phyloP scores from a whole-genome alignment of 1,140 invertebrate genomes.

The Apocrypta bakeri region DNA sequence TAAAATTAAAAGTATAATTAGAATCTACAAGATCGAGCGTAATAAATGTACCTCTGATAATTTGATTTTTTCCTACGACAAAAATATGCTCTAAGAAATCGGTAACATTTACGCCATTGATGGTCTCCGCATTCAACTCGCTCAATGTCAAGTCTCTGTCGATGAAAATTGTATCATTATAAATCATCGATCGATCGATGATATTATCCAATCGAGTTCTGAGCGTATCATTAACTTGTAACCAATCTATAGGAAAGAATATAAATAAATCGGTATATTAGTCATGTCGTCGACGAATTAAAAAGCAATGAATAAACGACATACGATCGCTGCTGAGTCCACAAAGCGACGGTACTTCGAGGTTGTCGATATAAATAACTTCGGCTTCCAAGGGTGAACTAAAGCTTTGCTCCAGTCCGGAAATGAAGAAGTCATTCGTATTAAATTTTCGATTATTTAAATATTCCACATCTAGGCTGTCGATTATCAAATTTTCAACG shows the following conservation, averaged over 20 bases:
- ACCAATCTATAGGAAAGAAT: slow-evolving; percentile 58
- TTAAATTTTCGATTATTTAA: slow-evolving; percentile 50
- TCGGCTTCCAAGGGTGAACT: slow-evolving; percentile 22
- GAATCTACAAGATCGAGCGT: too few relatives aligned
- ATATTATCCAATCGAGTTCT: slow-evolving; percentile 32
- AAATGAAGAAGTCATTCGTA: slow-evolving; percentile 3
- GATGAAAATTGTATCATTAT: slow-evolving; percentile 54
- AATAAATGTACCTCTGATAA: slow-evolving; percentile 60
- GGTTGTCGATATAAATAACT: slow-evolving; percentile 48
- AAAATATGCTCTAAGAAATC: slow-evolving; percentile 56
- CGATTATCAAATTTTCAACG: slow-evolving; percentile 52
- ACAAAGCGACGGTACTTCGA: slow-evolving; percentile 59
- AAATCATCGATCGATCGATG: slow-evolving; percentile 34
- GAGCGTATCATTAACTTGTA: slow-evolving; percentile 40
- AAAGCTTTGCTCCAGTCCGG: slow-evolving; percentile 35
- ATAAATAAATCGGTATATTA: neutral
- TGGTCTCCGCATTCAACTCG: slow-evolving; percentile 42
- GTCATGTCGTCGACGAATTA: neutral
- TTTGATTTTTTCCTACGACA: slow-evolving; percentile 53
- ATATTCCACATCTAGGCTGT: slow-evolving; percentile 50
- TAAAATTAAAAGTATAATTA: neutral
- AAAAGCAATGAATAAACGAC: neutral
- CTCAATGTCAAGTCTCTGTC: slow-evolving; percentile 48
- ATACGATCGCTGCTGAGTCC: slow-evolving; percentile 55
- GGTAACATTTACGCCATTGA: slow-evolving; percentile 53